These are phyloP conservation scores for Nerophis lumbriciformis DNA, from an alignment of 2,113 vertebrate genomes.

Conservation along the genomic window DNA sequence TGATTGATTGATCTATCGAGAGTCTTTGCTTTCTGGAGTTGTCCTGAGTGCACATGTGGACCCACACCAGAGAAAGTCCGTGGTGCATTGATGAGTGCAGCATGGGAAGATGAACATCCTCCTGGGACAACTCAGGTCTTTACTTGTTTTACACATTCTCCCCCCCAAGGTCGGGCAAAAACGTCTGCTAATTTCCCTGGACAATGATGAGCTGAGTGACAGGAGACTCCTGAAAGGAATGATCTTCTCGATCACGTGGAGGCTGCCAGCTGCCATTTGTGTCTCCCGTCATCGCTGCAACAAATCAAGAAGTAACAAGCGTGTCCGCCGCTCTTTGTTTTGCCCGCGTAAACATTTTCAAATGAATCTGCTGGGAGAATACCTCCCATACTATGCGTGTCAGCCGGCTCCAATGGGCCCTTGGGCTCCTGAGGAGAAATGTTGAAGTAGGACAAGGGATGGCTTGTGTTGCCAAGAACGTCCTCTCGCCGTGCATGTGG, in stretches of 20 bases:
- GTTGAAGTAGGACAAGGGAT: constrained; percentile 57
- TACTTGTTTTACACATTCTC: constrained; percentile 55
- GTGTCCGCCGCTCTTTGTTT: constrained; percentile 82
- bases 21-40: neutral
- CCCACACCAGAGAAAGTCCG: neutral
- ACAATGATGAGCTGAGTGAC: constrained; percentile 48
- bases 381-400: constrained; percentile 87
- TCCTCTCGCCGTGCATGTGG: constrained; percentile 78
- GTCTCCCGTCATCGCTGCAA: constrained; percentile 52
- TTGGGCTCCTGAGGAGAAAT: constrained; percentile 64
- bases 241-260: constrained; percentile 37
- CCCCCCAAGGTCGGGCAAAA: constrained; percentile 53
- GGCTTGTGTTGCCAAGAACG: constrained; percentile 82
- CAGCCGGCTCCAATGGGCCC: constrained; percentile 77
- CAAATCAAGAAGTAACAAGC: constrained; percentile 82
- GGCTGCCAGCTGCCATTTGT: constrained; percentile 49
- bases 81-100: neutral
- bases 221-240: constrained; percentile 43
- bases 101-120: constrained; percentile 18
- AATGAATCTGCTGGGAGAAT: constrained; percentile 90
- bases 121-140: constrained; percentile 23
- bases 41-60: neutral
- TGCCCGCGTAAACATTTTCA: constrained; percentile 83
- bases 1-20: neutral
- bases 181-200: constrained; percentile 42